A percentile compares a stretch with the other conserved stretches of the same genome.
Evolutionary conservation across 1,140 invertebrate genomes (phyloP).

Genomic region (Temnothorax longispinosus): DNA sequence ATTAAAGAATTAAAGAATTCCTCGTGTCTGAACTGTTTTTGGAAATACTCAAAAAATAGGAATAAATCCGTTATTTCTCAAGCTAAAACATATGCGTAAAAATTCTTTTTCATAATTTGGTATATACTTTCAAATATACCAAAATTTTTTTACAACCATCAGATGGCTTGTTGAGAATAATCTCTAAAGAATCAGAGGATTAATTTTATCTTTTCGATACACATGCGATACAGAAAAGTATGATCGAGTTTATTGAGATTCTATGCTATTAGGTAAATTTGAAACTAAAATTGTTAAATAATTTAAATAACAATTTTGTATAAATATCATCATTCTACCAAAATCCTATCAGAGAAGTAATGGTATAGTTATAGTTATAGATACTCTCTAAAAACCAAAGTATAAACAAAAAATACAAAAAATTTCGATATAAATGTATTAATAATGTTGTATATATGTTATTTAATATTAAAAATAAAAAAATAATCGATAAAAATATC

Average conservation of each 20-base stretch:
- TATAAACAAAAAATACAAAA: not conserved
- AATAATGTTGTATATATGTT: not conserved
- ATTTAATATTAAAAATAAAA: not conserved
- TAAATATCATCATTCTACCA: not conserved
- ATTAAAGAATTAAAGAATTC: slow-evolving; percentile 10
- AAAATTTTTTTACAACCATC: not conserved
- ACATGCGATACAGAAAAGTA: not conserved
- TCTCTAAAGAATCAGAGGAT: not conserved
- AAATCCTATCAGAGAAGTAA: not conserved
- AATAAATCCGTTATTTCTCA: slow-evolving; percentile 5
- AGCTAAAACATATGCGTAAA: not conserved
- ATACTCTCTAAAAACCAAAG: too few relatives aligned
- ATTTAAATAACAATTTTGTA: not conserved
- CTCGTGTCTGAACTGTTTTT: not conserved
- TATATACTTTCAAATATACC: not conserved
- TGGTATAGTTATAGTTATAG: too few relatives aligned
- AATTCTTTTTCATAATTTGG: not conserved
- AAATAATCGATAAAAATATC: not conserved
- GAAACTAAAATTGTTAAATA: not conserved
- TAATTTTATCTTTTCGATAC: not conserved
- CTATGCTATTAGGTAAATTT: not conserved
- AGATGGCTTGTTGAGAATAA: not conserved
- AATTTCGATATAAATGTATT: not conserved
- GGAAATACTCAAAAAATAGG: not conserved
- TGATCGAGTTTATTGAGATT: not conserved